Evolutionary conservation across 1,140 invertebrate species (phyloP), one percentile per base, ranked within the genome.

Genomic region (Neodiprion pinetum): DNA sequence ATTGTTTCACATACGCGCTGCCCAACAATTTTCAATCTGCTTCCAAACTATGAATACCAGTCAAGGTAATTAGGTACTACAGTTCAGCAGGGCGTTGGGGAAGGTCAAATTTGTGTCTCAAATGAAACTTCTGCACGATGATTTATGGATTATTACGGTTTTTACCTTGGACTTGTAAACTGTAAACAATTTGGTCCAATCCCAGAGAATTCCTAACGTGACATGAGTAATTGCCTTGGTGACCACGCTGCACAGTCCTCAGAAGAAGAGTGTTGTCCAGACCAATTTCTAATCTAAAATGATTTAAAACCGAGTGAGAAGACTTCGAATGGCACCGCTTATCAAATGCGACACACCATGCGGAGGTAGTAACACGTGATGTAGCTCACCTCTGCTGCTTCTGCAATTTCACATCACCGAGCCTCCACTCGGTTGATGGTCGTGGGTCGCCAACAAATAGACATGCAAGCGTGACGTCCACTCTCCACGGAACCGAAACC

Each of bases 171-270:
- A 93, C 91, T 78, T 89, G 89, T 8, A 94, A 78, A 40, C 90
- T 88, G 81, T 92, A 92, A 11, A 89, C 87, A 70, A 94, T 92
- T 75, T 90, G 86, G 82, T 93, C 93, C 4, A 88, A 87, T 0
- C 92, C 92, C 74, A 91, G 87, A 1, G 86, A 81, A 82, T 94
- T 93, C 74, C 88, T 87, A 0, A 90, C 92, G 14, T 88, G 85
- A 80, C 93, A 94, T 0, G 92, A 89, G 79, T 93, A 93, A 80
- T 93, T 92, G 12, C 92, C 92, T 76, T 92, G 90, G 79, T 93
- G 91, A 12, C 79, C 84, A 79, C 91, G 81, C 81, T 90, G 89
- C 70, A 92, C 90, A 72, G 90, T 89, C 61, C 87, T 87, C 77
- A 93, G 87, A 68, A 87, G 87, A n/a, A 93, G 82, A 1, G 89